These are phyloP conservation scores for Sipha flava DNA, from an alignment of 1,140 invertebrate species.

Conservation along the genomic window DNA sequence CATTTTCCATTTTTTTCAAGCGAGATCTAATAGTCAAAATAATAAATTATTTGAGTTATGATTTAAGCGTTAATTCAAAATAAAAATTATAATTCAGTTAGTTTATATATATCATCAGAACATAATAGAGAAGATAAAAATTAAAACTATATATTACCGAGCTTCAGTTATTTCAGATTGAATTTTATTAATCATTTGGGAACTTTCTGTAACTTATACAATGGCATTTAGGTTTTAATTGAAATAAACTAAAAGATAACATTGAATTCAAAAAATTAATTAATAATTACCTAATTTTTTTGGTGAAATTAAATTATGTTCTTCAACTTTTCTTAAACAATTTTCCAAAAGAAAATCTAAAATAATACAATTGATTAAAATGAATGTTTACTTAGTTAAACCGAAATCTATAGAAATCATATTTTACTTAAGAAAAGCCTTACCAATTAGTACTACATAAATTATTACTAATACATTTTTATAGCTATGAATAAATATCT, in stretches of 20 bases:
- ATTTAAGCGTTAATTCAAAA: not conserved
- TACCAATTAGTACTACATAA: no score
- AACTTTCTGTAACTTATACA: not conserved
- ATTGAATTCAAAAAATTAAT: not conserved
- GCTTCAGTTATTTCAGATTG: slow-evolving; percentile 4
- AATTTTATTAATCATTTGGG: slow-evolving; percentile 1
- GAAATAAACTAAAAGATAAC: not conserved
- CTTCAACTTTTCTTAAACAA: not conserved
- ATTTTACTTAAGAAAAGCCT: no score
- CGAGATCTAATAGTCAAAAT: not conserved
- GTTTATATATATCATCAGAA: not conserved
- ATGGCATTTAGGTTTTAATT: not conserved
- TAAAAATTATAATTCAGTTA: not conserved
- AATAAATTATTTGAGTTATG: not conserved
- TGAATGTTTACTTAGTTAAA: no score
- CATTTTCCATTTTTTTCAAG: slow-evolving; percentile 18
- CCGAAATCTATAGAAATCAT: no score
- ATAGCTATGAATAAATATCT: no score
- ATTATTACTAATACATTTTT: no score
- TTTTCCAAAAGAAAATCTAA: slow-evolving; percentile 7
- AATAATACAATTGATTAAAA: not conserved
- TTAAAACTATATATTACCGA: not conserved
- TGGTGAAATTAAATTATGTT: not conserved
- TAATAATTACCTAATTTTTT: not conserved
- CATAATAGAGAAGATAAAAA: not conserved